Percentiles rank a stretch among this genome's conserved stretches.
phyloP scores from a whole-genome alignment of 1,140 invertebrate species.

The Linepithema humile region DNA sequence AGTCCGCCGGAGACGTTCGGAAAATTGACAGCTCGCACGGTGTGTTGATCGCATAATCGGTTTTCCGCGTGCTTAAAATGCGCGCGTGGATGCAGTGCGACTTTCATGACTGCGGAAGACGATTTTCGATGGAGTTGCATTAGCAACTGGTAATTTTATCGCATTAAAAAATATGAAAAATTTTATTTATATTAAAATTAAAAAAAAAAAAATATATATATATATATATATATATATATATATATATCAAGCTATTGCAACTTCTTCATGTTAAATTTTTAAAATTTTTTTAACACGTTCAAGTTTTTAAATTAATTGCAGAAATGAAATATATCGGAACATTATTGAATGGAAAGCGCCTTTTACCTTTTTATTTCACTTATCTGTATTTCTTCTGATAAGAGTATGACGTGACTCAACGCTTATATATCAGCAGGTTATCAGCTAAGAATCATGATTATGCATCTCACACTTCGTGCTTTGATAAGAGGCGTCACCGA shows the following conservation, averaged over 20 bases:
- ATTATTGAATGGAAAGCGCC: too few relatives aligned
- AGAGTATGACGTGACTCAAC: background rate
- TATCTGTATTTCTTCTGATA: background rate
- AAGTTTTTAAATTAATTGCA: background rate
- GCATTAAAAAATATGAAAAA: too few relatives aligned
- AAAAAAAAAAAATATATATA: background rate
- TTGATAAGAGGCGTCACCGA: background rate
- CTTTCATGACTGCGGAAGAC: background rate
- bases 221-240: too few relatives aligned
- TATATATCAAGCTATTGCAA: too few relatives aligned
- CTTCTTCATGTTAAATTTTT: too few relatives aligned
- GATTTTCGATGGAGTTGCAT: background rate
- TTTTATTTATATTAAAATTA: too few relatives aligned
- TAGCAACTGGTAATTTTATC: background rate
- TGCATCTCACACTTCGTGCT: background rate
- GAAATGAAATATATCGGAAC: background rate
- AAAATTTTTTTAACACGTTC: background rate
- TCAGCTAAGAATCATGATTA: conserved; percentile 2
- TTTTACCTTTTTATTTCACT: background rate
- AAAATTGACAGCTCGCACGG: conserved; percentile 49
- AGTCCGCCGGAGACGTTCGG: conserved; percentile 17
- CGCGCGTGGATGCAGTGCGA: background rate
- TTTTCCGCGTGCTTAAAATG: conserved; percentile 42
- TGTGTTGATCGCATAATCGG: conserved; percentile 37
- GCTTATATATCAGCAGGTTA: background rate